phyloP scores from a whole-genome alignment of 2,797 vertebrate species.

The Nannoperca australis region DNA sequence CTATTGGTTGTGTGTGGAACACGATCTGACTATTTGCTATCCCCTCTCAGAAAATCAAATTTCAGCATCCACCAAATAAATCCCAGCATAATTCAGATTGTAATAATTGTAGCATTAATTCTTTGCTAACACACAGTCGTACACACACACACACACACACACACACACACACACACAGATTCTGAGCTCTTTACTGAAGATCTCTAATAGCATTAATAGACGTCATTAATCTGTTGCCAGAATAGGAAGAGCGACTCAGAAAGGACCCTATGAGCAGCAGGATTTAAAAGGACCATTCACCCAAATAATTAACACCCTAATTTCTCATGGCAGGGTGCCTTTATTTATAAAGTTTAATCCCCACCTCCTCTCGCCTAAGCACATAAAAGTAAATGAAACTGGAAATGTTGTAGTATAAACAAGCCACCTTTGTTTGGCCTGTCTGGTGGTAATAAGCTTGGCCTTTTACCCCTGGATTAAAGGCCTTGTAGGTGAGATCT shows the following conservation, averaged over 20 bases:
- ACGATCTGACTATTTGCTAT: not conserved
- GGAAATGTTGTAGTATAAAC: not conserved
- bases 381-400: conserved; percentile 24
- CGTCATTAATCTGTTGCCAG: conserved; percentile 79
- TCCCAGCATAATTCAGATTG: conserved; percentile 21
- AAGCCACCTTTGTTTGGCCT: conserved; percentile 29
- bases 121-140: conserved; percentile 17
- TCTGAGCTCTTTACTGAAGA: conserved; percentile 34
- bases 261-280: conserved; percentile 47
- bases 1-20: not conserved
- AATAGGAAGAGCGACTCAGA: conserved; percentile 63
- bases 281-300: conserved; percentile 57
- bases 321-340: conserved; percentile 41
- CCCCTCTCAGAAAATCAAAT: conserved; percentile 22
- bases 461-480: conserved; percentile 61
- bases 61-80: conserved; percentile 28
- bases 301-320: conserved; percentile 52
- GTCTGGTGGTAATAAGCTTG: conserved; percentile 63
- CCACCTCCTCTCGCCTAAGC: not conserved
- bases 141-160: conserved; percentile 12
- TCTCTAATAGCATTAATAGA: conserved; percentile 76
- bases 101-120: conserved; percentile 36
- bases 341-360: conserved; percentile 46
- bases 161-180: conserved; percentile 10
- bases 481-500: conserved; percentile 34